Evolutionary conservation across 2,888 invertebrate species (phyloP).

Genomic region (Chaetogeoica ovagalla): DNA sequence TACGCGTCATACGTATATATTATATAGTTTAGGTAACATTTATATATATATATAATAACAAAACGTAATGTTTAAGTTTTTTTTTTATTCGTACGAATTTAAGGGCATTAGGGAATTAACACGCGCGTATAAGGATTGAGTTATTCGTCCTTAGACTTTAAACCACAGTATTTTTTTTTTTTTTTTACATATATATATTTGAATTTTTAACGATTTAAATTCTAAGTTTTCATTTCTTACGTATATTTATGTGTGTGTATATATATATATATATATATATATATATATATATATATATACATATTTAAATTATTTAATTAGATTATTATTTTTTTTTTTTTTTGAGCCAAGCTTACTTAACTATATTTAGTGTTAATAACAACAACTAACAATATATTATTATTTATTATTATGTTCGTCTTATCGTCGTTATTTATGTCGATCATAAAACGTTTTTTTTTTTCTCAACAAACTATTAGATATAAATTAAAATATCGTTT

Average conservation of each 20-base stretch:
- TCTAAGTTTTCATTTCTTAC: conserved; percentile 20
- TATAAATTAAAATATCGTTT: conserved; percentile 37
- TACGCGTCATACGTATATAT: too few relatives aligned
- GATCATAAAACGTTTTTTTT: conserved; percentile 5
- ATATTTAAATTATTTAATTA: background rate
- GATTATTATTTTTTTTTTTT: background rate
- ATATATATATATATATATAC: background rate
- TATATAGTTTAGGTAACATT: background rate
- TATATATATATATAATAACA: background rate
- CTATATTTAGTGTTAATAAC: conserved; percentile 31
- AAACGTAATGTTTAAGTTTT: conserved; percentile 16
- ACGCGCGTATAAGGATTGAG: background rate
- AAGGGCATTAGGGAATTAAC: conserved; percentile 30
- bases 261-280: too few relatives aligned
- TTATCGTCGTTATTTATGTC: conserved; percentile 10
- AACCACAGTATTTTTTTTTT: conserved; percentile 28
- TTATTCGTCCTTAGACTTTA: conserved; percentile 23
- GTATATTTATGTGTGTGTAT: conserved; percentile 7
- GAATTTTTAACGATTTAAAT: conserved; percentile 20
- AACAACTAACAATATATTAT: conserved; percentile 33
- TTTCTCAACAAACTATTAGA: conserved; percentile 39
- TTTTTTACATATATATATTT: conserved; percentile 14
- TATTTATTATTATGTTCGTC: conserved; percentile 3
- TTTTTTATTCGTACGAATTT: conserved; percentile 19
- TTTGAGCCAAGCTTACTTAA: conserved; percentile 37